A percentile compares a stretch with the other conserved stretches of the same genome.
Conservation (phyloP, 2,888 invertebrate species). For the Miltochrista miniata region DNA sequence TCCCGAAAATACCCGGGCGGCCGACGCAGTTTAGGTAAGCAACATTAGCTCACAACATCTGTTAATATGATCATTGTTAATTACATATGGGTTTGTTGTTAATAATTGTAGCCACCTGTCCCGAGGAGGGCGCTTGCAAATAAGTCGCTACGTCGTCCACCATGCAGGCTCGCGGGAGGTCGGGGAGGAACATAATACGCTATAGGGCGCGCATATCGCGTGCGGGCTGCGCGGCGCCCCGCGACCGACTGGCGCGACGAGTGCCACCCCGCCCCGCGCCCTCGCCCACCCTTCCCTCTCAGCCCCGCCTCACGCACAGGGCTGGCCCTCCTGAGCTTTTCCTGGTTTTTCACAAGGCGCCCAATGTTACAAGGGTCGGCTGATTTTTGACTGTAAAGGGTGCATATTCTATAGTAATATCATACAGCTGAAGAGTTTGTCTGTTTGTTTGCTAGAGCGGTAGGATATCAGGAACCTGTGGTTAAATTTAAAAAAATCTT, state of each 20-base stretch:
- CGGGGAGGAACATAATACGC: slow-evolving; percentile 94
- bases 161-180: slow-evolving; percentile 97
- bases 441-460: no score
- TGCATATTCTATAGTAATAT: no score
- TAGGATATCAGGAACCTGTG: no score
- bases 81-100: slow-evolving; percentile 83
- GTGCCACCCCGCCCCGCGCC: slow-evolving; percentile 38
- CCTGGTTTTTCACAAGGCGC: slow-evolving; percentile 33
- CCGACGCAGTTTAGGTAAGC: slow-evolving; percentile 76
- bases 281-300: slow-evolving; percentile 35
- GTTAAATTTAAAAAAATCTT: no score
- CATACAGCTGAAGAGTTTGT: no score
- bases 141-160: slow-evolving; percentile 98
- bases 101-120: slow-evolving; percentile 91
- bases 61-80: slow-evolving; percentile 84
- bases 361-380: slow-evolving; percentile 20
- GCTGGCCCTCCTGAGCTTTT: slow-evolving; percentile 59
- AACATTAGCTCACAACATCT: slow-evolving; percentile 83
- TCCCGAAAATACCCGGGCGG: slow-evolving; percentile 83
- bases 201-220: slow-evolving; percentile 77
- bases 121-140: slow-evolving; percentile 97
- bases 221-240: slow-evolving; percentile 79
- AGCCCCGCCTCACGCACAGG: slow-evolving; percentile 58
- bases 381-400: slow-evolving; percentile 1
- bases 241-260: slow-evolving; percentile 74